phyloP scores from a whole-genome alignment of 2,888 invertebrate species.

The Parasteatoda lunata region DNA sequence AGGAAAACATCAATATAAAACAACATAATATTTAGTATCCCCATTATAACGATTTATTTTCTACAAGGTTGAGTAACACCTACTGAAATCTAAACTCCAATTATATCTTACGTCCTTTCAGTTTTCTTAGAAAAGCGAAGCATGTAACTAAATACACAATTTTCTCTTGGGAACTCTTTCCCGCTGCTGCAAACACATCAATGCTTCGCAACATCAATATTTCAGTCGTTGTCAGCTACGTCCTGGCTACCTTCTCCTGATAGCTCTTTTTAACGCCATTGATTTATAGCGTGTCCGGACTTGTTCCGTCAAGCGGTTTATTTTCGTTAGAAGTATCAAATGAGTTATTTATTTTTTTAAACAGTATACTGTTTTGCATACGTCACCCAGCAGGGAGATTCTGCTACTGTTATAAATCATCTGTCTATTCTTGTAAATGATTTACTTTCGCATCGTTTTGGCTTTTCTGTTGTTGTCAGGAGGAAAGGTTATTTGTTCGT shows the following conservation, averaged over 20 bases:
- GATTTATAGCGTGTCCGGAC: slow-evolving; percentile 49
- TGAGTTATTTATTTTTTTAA: slow-evolving; percentile 55
- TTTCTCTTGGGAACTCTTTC: slow-evolving; percentile 10
- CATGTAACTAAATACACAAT: slow-evolving; percentile 52
- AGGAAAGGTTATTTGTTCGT: background rate
- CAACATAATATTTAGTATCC: too few species aligned
- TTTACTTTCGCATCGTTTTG: background rate
- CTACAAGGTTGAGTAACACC: too few species aligned
- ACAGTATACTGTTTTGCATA: background rate
- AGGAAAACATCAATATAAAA: too few species aligned
- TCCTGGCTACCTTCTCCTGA: slow-evolving; percentile 18
- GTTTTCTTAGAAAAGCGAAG: background rate
- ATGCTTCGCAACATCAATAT: slow-evolving; percentile 31
- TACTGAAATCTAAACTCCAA: slow-evolving; percentile 15
- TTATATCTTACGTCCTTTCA: slow-evolving; percentile 10
- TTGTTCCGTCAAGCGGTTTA: slow-evolving; percentile 26
- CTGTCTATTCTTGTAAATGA: background rate
- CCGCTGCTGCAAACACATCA: slow-evolving; percentile 4
- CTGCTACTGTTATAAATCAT: background rate
- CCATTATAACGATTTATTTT: too few species aligned
- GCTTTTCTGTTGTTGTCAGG: background rate
- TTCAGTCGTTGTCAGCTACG: slow-evolving; percentile 34
- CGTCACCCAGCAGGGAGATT: background rate
- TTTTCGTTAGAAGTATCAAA: slow-evolving; percentile 33
- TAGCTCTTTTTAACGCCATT: slow-evolving; percentile 63